A percentile compares a stretch with the other conserved stretches of the same genome.
Evolutionary conservation across 2,113 vertebrate genomes (phyloP).

Genomic region (Egretta garzetta): DNA sequence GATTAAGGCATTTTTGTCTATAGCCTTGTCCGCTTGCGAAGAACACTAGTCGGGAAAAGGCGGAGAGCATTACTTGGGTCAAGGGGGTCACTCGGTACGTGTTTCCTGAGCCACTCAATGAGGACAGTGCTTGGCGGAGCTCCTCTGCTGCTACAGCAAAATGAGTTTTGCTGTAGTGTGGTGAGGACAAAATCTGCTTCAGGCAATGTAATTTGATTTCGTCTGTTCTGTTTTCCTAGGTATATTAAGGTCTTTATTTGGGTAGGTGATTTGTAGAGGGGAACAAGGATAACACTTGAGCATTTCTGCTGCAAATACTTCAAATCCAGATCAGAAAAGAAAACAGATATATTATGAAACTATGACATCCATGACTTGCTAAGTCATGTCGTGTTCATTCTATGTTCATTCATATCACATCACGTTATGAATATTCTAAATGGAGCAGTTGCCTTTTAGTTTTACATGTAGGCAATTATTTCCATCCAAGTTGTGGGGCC

Average conservation of each 20-base stretch:
- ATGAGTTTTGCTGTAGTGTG: not conserved
- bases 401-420: accelerated
- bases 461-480: not conserved
- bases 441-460: not conserved
- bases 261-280: not conserved
- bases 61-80: not conserved
- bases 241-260: not conserved
- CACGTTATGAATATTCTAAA: not conserved
- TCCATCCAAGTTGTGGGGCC: not conserved
- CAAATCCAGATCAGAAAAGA: not conserved
- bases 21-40: not conserved
- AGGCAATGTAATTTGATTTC: not conserved
- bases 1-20: not conserved
- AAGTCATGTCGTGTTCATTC: not conserved
- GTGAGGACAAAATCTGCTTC: not conserved
- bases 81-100: not conserved
- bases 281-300: not conserved
- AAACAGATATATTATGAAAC: not conserved
- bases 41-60: not conserved
- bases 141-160: not conserved
- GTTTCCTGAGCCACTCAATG: not conserved
- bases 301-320: not conserved
- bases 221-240: not conserved
- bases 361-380: no score
- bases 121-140: not conserved